phyloP scores from a whole-genome alignment of 2,888 invertebrate species.

The Abrostola triplasia region DNA sequence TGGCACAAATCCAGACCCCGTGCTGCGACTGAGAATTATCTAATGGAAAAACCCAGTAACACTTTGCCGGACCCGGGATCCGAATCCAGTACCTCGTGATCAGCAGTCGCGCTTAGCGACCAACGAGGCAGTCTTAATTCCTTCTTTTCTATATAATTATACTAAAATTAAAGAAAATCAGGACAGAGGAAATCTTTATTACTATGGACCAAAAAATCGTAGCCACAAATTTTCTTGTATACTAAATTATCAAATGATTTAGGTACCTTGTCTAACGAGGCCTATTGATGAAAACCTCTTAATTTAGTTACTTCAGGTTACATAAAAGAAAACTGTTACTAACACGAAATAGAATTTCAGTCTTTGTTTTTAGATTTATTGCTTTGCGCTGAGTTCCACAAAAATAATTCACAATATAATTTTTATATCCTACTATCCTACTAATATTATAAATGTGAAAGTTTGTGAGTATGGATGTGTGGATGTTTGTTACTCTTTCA shows the following conservation, averaged over 20 bases:
- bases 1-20: too few species aligned
- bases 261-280: neutral
- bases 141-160: neutral
- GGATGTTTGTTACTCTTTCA: too few species aligned
- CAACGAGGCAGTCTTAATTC: too few species aligned
- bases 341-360: neutral
- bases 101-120: too few species aligned
- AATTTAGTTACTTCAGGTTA: conserved; percentile 6
- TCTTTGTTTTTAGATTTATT: neutral
- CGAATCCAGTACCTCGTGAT: too few species aligned
- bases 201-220: neutral
- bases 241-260: conserved; percentile 11
- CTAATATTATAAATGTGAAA: too few species aligned
- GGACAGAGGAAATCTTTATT: neutral
- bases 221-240: conserved; percentile 3
- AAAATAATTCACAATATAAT: neutral
- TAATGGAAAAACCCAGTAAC: too few species aligned
- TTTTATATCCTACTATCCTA: too few species aligned
- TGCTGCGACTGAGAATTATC: too few species aligned
- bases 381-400: neutral
- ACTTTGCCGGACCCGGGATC: too few species aligned
- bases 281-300: conserved; percentile 31
- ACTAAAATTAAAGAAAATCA: neutral
- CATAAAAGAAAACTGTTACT: conserved; percentile 5
- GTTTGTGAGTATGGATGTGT: too few species aligned